phyloP scores from a whole-genome alignment of 2,113 vertebrate genomes.

The Puma concolor region DNA sequence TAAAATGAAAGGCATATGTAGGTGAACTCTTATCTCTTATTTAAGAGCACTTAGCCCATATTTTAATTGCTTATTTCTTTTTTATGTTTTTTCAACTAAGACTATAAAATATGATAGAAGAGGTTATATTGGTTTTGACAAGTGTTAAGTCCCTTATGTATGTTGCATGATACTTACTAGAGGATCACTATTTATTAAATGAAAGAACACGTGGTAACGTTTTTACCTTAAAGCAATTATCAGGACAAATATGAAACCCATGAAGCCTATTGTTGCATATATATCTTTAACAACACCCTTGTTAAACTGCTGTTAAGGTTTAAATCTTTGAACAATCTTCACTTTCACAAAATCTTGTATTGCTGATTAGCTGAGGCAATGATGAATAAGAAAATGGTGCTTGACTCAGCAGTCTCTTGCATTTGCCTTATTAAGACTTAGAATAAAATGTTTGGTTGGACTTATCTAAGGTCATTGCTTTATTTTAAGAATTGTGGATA shows the following conservation, averaged over 20 bases:
- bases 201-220: background rate
- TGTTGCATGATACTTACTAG: background rate
- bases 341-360: background rate
- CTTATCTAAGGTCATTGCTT: background rate
- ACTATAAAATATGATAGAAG: background rate
- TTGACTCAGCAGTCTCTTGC: background rate
- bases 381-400: background rate
- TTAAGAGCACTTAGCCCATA: background rate
- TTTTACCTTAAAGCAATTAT: background rate
- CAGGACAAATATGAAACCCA: background rate
- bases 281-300: background rate
- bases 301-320: background rate
- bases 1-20: background rate
- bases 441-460: background rate
- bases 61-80: background rate
- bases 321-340: background rate
- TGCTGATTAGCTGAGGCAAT: background rate
- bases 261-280: background rate
- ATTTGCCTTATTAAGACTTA: background rate
- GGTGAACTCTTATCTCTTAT: background rate
- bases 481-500: background rate
- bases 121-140: background rate
- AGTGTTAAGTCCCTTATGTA: background rate
- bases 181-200: background rate
- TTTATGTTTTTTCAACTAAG: background rate